Conservation (phyloP, 1,140 invertebrate genomes). For the Chironomus tepperi region DNA sequence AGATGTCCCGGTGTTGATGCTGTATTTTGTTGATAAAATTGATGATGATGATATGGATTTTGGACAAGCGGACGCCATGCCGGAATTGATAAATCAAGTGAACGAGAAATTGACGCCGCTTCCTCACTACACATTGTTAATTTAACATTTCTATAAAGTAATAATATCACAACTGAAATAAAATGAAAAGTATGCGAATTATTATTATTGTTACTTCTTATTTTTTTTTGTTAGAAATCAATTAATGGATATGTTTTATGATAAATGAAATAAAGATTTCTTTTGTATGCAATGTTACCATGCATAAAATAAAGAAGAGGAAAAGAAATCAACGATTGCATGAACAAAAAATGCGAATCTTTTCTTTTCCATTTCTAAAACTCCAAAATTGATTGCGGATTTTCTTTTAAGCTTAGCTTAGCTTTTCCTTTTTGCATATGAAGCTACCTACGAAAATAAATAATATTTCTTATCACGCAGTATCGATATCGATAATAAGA, state of each 20-base stretch:
- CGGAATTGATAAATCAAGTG: not conserved
- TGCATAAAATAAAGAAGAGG: not conserved
- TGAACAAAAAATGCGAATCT: not conserved
- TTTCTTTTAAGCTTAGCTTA: not conserved
- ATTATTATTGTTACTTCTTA: too few species aligned
- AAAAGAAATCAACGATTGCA: not conserved
- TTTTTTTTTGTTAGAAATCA: too few species aligned
- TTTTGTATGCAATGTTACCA: not conserved
- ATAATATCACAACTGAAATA: slow-evolving; percentile 2
- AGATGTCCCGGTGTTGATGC: not conserved
- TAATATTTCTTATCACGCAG: slow-evolving; percentile 12
- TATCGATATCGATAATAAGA: not conserved
- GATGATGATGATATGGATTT: slow-evolving; percentile 1
- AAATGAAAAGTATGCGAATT: not conserved
- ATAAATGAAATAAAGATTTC: not conserved
- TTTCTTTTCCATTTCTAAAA: not conserved
- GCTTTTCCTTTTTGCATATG: not conserved
- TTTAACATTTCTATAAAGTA: not conserved
- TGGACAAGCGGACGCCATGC: not conserved
- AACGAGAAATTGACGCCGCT: not conserved
- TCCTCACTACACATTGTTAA: not conserved
- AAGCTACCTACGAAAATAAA: not conserved
- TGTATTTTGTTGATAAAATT: not conserved
- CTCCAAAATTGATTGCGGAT: slow-evolving; percentile 12
- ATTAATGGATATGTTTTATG: not conserved